Base-by-base conservation (phyloP, 2,888 invertebrate species). In the Axea sp. region DNA sequence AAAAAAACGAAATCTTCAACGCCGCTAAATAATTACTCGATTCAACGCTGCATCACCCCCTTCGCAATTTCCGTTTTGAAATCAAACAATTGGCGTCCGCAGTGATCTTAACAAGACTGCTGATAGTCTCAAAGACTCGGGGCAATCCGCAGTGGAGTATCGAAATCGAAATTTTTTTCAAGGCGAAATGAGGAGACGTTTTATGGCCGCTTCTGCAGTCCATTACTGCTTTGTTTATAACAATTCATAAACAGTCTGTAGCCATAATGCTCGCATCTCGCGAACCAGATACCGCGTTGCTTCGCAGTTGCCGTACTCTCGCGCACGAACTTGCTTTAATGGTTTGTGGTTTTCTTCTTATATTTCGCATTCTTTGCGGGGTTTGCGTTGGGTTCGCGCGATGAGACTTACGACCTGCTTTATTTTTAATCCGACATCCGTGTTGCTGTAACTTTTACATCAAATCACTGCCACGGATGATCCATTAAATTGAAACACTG, bases 171-270 rank as follows among this genome's bases (percentile, higher is more conserved):
- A 17, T 30, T 37, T 77, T 76, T 77, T 72, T 59, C 65, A 67
- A 69, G 55, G 74, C 49, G 55, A 75, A 75, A 77, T 75, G 75
- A 76, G 76, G 76, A 80, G 79, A 79, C 79, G 77, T 73, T 84
- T 83, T 82, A 84, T 78, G 73, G 82, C 81, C 82, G 84, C 83
- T 86, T 84, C 86, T 87, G 87, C 84, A 86, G 85, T 85, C 84
- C 86, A 87, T 87, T 87, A 86, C 83, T 80, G 83, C 79, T 80
- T 80, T 85, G 86, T 86, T 86, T 86, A 84, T 79, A 83, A 81
- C 83, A 81, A 82, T 83, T 80, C 79, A 79, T 86, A 87, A 87
- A 87, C 86, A 86, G 81, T 81, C 79, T 78, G 78, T 79, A 82
- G 83, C 80, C 81, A 79, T 84, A 84, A 83, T 82, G 81, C 82